These are phyloP conservation scores for Dicerorhinus sumatrensis DNA, from an alignment of 2,113 vertebrate species.

Conservation along the genomic window DNA sequence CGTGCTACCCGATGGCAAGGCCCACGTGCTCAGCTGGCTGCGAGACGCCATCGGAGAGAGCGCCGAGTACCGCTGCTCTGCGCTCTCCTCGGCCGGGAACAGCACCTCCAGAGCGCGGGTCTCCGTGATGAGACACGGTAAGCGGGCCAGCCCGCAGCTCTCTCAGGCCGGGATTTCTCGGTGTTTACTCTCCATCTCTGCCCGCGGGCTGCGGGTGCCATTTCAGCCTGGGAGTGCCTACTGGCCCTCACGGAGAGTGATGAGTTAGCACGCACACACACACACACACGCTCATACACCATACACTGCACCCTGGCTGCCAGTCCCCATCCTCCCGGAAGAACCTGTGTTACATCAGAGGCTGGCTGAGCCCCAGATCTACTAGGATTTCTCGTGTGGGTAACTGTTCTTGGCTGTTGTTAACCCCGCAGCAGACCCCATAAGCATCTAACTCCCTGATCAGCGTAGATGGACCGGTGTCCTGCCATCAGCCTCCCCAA, in stretches of 20 bases:
- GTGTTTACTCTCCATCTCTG: neutral
- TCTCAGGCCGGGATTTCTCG: neutral
- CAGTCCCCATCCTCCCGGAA: no score
- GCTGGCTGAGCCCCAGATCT: no score
- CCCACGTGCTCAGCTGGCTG: conserved; percentile 94
- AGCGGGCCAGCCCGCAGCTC: neutral
- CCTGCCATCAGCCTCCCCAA: neutral
- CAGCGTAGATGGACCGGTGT: neutral
- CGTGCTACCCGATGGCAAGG: conserved; percentile 83
- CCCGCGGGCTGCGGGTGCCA: neutral
- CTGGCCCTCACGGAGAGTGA: neutral
- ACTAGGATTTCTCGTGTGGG: no score
- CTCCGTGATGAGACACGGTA: conserved; percentile 81
- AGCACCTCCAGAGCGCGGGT: conserved; percentile 87
- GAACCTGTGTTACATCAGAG: no score
- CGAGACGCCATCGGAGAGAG: conserved; percentile 88
- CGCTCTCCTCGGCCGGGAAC: conserved; percentile 87
- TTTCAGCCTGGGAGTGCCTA: neutral
- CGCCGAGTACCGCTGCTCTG: conserved; percentile 91
- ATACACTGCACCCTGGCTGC: no score
- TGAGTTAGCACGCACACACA: no score
- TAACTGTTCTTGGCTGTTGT: no score
- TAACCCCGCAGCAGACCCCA: neutral
- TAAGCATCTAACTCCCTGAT: neutral
- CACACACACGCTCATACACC: neutral